These are phyloP conservation scores for Pocota personata DNA, from an alignment of 2,888 invertebrate genomes.

Conservation along the genomic window DNA sequence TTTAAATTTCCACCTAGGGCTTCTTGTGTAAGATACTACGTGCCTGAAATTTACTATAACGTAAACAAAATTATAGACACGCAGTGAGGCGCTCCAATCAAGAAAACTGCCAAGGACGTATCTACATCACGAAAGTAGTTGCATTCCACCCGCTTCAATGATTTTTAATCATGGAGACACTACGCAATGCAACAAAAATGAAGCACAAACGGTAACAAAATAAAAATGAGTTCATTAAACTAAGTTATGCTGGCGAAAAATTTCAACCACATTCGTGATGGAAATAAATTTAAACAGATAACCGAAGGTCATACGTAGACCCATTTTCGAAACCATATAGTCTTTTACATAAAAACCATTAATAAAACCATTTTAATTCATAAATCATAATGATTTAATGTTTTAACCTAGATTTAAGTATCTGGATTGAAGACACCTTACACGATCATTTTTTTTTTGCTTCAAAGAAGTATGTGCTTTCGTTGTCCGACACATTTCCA, in stretches of 20 bases:
- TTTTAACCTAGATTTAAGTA: slow-evolving; percentile 11
- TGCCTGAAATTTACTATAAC: background rate
- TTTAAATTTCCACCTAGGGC: background rate
- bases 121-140: background rate
- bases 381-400: slow-evolving; percentile 27
- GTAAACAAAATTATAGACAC: slow-evolving; percentile 28
- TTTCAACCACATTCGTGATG: slow-evolving; percentile 4
- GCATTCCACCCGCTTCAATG: background rate
- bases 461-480: background rate
- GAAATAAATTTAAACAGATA: background rate
- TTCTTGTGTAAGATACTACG: slow-evolving; percentile 15
- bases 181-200: background rate
- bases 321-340: background rate
- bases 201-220: background rate
- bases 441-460: background rate
- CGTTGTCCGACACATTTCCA: slow-evolving; percentile 9
- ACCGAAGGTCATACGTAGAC: slow-evolving; percentile 33
- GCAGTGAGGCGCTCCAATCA: slow-evolving; percentile 7
- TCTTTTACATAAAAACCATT: background rate
- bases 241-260: background rate
- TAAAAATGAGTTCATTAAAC: slow-evolving; percentile 22
- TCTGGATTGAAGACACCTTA: background rate
- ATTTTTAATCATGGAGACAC: background rate
- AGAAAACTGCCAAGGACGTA: slow-evolving; percentile 12
- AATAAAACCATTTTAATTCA: slow-evolving; percentile 9